phyloP scores from a whole-genome alignment of 2,888 invertebrate genomes.

The Saturnia japonica region DNA sequence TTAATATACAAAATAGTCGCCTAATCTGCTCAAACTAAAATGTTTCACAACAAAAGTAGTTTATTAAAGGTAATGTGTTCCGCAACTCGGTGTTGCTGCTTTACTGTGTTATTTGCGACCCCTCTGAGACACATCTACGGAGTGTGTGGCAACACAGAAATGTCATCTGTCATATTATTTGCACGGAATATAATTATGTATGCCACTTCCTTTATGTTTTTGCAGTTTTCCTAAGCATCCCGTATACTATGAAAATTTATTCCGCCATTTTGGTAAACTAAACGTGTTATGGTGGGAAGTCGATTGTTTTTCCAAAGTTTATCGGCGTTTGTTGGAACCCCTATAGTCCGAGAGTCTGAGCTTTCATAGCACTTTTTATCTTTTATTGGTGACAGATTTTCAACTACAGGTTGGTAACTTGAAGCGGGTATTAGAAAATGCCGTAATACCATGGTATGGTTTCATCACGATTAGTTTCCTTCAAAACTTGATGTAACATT shows the following conservation, averaged over 20 bases:
- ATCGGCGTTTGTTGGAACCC: too few species aligned
- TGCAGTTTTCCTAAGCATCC: neutral
- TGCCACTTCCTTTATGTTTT: neutral
- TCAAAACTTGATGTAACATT: too few species aligned
- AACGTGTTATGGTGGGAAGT: too few species aligned
- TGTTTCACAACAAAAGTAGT: slow-evolving; percentile 43
- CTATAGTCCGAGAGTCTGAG: too few species aligned
- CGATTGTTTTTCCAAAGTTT: too few species aligned
- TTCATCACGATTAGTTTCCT: too few species aligned
- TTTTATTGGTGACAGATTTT: too few species aligned
- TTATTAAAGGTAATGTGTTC: slow-evolving; percentile 48
- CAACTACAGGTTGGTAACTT: too few species aligned
- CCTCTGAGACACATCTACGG: slow-evolving; percentile 26
- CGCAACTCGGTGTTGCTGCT: slow-evolving; percentile 18
- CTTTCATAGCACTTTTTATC: too few species aligned
- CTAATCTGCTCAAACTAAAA: slow-evolving; percentile 33
- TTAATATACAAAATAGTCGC: slow-evolving; percentile 23
- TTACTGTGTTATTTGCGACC: slow-evolving; percentile 39
- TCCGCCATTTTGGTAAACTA: neutral
- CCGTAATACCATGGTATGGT: too few species aligned
- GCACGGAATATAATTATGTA: neutral
- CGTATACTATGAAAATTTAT: neutral
- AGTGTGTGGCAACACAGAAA: neutral
- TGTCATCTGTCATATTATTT: slow-evolving; percentile 1
- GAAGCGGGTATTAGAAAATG: too few species aligned